A percentile compares a stretch with the other conserved stretches of the same genome.
Evolutionary conservation across 2,797 vertebrate species (phyloP).

Genomic region (Lagodon rhomboides): DNA sequence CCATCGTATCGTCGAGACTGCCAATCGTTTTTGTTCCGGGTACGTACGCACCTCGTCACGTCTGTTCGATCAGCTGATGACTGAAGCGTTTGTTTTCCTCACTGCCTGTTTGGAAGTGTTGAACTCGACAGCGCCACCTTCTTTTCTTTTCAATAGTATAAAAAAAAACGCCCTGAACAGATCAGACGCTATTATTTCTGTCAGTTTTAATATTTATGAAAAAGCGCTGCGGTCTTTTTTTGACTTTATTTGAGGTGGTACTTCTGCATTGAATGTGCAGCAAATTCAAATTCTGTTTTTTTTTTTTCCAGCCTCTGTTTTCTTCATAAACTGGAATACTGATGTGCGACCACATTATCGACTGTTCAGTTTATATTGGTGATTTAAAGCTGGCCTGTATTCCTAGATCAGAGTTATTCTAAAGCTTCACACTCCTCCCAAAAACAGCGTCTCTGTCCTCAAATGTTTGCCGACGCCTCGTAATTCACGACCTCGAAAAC

Average conservation of each 20-base stretch:
- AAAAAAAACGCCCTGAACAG: no score
- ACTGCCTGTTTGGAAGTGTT: slow-evolving; percentile 24
- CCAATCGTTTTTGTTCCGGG: slow-evolving; percentile 18
- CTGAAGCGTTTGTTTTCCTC: slow-evolving; percentile 17
- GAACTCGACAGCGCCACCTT: slow-evolving; percentile 3
- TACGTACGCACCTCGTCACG: background rate
- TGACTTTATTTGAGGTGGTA: background rate
- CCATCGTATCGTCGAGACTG: slow-evolving; percentile 31
- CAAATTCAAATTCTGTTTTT: background rate
- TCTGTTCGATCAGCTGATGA: slow-evolving; percentile 10
- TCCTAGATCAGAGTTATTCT: background rate
- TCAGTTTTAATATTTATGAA: background rate
- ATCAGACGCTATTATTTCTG: background rate
- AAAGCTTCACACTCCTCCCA: slow-evolving; percentile 16
- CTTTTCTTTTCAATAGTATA: background rate
- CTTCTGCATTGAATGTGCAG: slow-evolving; percentile 1
- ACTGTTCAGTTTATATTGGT: background rate
- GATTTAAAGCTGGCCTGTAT: slow-evolving; percentile 9
- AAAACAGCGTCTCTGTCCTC: background rate
- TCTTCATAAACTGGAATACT: background rate
- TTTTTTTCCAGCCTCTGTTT: background rate
- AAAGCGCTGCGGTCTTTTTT: background rate
- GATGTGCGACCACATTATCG: background rate
- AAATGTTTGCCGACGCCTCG: background rate
- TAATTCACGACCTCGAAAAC: background rate